Evolutionary conservation across 2,113 vertebrate species (phyloP).

Genomic region (Promerops cafer): DNA sequence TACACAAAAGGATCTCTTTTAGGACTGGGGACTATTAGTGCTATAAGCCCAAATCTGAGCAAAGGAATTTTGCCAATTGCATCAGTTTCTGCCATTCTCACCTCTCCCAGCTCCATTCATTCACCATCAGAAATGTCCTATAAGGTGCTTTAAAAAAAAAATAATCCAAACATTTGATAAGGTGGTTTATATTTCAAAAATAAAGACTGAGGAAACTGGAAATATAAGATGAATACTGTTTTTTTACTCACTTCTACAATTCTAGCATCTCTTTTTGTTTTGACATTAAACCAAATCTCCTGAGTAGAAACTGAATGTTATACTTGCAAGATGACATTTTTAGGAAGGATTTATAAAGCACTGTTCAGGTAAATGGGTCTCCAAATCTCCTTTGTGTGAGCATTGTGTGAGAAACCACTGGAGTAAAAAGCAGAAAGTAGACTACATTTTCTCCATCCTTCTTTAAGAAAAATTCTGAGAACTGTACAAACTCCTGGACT

Average conservation of each 20-base stretch:
- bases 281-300: background rate
- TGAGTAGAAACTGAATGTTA: background rate
- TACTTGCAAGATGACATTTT: background rate
- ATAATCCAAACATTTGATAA: background rate
- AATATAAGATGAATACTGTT: background rate
- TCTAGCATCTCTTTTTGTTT: background rate
- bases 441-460: background rate
- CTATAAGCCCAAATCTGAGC: background rate
- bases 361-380: background rate
- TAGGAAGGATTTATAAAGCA: background rate
- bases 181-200: background rate
- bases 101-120: background rate
- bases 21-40: background rate
- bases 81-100: background rate
- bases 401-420: background rate
- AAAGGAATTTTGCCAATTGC: background rate
- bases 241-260: background rate
- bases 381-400: background rate
- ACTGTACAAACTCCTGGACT: background rate
- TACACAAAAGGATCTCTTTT: background rate
- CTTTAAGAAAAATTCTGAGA: background rate
- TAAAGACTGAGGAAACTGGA: background rate
- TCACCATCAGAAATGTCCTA: background rate
- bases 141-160: background rate
- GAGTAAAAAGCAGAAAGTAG: background rate